Base-by-base conservation (phyloP, 2,797 vertebrate species). In the Gymnoscopelus microlampas region DNA sequence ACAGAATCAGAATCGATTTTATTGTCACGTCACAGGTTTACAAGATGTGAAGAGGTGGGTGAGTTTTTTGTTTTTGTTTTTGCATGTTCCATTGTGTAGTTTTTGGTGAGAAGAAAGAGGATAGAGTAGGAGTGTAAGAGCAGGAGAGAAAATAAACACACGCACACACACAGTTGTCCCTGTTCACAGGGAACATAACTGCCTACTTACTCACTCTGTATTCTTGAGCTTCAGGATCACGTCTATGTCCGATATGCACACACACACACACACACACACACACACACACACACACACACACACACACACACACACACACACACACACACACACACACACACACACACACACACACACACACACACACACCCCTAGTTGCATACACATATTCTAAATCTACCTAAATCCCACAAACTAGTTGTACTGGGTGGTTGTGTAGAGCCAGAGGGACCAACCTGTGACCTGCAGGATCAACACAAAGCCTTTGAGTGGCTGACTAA, bases 401-500 rank as follows among this genome's bases (percentile, higher is more conserved):
- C 79, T 71, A 90, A 87, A 93, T 88, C 91, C 90, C 53, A 66
- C 71, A 82, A 91, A 90, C 86, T 73, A 87, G 87, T 88, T 83
- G 73, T 83, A 76, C 85, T 85, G 81, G 80, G 70, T 79, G 53
- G 70, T 85, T 85, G 78, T 89, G 85, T 89, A 85, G 88, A 90
- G 89, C 88, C 88, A 80, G 66, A 77, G 90, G 90, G 81, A 83
- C 73, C 66, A 69, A 81, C 67, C 1, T 81, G 69, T 93, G 90
- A 93, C 94, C 94, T 89, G 83, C 84, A 93, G 92, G 91, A 93
- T 92, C 92, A 91, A 79, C 84, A 82, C 83, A 95, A 94, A 93
- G 91, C 93, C 87, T 94, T 93, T 93, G 94, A 94, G 91, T 85
- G 81, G 89, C 84, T 72, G 64, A 89, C 87, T 96, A 95, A 95